Evolutionary conservation across 2,888 invertebrate genomes (phyloP).

Genomic region (Acanthosoma haemorrhoidale): DNA sequence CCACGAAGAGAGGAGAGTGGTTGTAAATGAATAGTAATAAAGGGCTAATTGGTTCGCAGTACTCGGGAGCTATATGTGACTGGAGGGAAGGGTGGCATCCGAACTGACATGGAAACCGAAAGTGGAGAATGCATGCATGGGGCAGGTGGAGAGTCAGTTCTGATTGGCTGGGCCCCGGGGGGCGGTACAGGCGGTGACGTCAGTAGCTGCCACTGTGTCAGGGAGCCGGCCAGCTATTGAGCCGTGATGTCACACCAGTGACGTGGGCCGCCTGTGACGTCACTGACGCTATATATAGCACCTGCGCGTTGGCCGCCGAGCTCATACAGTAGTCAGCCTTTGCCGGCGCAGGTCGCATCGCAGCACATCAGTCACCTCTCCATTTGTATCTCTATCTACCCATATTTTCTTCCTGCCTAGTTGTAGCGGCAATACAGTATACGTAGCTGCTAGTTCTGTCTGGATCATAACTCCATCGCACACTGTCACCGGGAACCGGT

Average conservation of each 20-base stretch:
- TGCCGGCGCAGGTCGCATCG: neutral
- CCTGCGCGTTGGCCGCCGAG: neutral
- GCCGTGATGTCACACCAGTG: slow-evolving; percentile 10
- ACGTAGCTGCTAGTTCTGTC: too few species aligned
- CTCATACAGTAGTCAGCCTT: neutral
- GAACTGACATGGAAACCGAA: neutral
- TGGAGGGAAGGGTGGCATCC: too few species aligned
- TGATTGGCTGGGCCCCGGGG: neutral
- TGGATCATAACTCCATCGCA: too few species aligned
- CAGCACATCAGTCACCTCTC: too few species aligned
- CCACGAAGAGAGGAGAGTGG: too few species aligned
- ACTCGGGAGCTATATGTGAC: too few species aligned
- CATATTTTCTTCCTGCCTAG: too few species aligned
- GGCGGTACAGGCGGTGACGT: neutral
- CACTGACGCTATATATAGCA: slow-evolving; percentile 13
- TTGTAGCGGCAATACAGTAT: too few species aligned
- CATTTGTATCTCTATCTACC: too few species aligned
- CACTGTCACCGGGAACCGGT: too few species aligned
- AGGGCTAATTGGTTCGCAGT: too few species aligned
- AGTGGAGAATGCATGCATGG: neutral
- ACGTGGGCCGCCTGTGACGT: slow-evolving; percentile 18
- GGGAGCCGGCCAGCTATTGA: slow-evolving; percentile 13
- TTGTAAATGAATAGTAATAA: too few species aligned
- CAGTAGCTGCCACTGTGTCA: slow-evolving; percentile 8
- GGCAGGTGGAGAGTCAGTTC: neutral